phyloP scores from a whole-genome alignment of 2,113 vertebrate species.

The Anser cygnoides region DNA sequence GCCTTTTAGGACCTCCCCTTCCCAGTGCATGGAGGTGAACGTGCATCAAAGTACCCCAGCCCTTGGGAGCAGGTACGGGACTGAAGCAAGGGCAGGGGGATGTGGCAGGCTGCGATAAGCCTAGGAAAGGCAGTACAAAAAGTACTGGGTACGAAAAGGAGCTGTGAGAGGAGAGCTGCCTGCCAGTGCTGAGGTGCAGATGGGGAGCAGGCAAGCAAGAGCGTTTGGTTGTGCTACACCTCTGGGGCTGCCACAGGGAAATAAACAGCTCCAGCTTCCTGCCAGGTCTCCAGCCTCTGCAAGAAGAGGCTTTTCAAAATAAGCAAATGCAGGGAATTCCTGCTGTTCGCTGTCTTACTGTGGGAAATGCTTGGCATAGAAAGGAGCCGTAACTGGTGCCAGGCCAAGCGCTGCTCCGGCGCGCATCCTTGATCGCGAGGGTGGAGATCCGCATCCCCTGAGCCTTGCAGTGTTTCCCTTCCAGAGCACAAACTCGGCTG shows the following conservation, averaged over 20 bases:
- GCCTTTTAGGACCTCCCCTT: not conserved
- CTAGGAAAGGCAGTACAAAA: not conserved
- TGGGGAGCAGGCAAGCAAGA: not conserved
- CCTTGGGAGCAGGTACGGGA: not conserved
- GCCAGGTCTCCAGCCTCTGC: constrained; percentile 3
- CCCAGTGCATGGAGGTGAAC: not conserved
- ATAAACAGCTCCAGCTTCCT: constrained; percentile 20
- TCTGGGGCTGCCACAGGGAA: not conserved
- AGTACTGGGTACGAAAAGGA: not conserved
- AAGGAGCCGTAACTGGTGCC: not conserved
- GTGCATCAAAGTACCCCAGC: not conserved
- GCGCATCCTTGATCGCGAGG: accelerated
- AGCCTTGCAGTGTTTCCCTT: not conserved
- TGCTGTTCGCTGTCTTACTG: constrained; percentile 3
- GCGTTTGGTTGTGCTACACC: not conserved
- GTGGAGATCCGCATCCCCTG: not conserved
- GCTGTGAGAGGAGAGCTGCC: not conserved
- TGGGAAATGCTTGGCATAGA: not conserved
- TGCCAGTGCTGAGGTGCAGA: not conserved
- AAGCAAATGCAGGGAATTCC: not conserved
- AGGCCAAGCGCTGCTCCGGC: not conserved
- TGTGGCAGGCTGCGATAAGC: not conserved
- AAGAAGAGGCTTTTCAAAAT: not conserved
- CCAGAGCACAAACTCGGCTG: not conserved
- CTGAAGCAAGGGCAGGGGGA: not conserved